A percentile compares a stretch with the other conserved stretches of the same genome.
Evolutionary conservation across 1,140 invertebrate species (phyloP).

Genomic region (Drosophila carrolli): DNA sequence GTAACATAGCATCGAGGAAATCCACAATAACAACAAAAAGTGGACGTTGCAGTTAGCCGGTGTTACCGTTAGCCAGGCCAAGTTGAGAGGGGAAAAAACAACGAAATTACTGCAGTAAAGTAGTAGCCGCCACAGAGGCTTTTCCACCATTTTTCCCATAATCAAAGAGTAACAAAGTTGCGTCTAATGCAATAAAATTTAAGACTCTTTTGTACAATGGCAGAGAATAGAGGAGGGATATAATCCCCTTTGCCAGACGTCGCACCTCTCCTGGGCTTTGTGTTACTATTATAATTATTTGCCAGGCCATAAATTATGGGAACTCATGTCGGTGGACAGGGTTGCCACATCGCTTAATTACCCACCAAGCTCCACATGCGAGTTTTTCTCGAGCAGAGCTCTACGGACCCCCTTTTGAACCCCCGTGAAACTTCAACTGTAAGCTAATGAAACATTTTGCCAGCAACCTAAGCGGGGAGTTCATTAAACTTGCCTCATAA

Average conservation of each 20-base stretch:
- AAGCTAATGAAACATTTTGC: conserved; percentile 70
- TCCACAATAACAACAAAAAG: conserved; percentile 43
- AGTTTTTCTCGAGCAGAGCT: conserved; percentile 17
- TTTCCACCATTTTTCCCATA: conserved; percentile 65
- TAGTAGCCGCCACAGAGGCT: conserved; percentile 6
- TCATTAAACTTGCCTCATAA: conserved; percentile 69
- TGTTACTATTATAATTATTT: conserved; percentile 81
- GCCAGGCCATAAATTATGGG: conserved; percentile 75
- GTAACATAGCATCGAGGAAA: conserved; percentile 13
- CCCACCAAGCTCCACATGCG: conserved; percentile 58
- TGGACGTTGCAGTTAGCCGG: conserved; percentile 56
- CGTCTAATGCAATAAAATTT: conserved; percentile 74
- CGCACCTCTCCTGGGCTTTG: conserved; percentile 50
- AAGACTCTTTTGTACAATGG: conserved; percentile 69
- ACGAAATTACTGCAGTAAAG: conserved; percentile 17
- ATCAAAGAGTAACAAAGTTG: conserved; percentile 70
- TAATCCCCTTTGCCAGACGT: conserved; percentile 1
- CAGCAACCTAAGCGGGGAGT: conserved; percentile 50
- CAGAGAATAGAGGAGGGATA: neutral
- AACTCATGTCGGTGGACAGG: conserved; percentile 42
- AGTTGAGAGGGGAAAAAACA: conserved; percentile 9
- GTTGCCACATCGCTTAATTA: conserved; percentile 80
- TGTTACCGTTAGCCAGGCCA: conserved; percentile 47
- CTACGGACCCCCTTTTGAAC: neutral
- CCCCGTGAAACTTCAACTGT: conserved; percentile 2